Percentiles rank a stretch among this genome's conserved stretches.
phyloP scores from a whole-genome alignment of 2,113 vertebrate species.

The Astur gentilis region DNA sequence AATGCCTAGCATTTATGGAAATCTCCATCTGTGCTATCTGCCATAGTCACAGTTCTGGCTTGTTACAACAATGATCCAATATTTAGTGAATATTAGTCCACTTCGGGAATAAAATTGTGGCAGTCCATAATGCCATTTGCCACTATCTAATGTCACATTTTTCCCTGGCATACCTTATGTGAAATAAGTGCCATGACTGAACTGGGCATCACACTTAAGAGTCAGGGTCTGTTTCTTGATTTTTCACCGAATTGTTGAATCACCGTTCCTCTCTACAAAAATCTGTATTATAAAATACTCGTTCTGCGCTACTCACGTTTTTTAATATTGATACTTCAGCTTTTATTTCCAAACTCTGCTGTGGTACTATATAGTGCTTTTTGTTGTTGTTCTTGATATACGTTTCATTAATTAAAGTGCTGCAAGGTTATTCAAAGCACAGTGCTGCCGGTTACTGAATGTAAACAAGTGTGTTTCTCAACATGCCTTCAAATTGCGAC shows the following conservation, averaged over 20 bases:
- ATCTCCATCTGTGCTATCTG: not conserved
- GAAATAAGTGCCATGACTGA: not conserved
- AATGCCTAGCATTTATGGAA: not conserved
- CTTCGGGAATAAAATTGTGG: not conserved
- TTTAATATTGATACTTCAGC: too few relatives aligned
- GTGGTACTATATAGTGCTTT: not conserved
- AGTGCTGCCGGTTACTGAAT: not conserved
- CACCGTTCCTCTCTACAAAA: not conserved
- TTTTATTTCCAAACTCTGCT: not conserved
- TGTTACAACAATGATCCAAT: not conserved
- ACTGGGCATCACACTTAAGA: not conserved
- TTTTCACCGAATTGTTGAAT: not conserved
- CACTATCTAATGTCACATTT: not conserved
- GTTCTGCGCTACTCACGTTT: fast-evolving
- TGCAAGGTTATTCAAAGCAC: not conserved
- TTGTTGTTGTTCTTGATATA: not conserved
- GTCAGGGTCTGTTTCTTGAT: not conserved
- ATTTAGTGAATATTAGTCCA: not conserved
- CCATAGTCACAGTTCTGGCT: not conserved
- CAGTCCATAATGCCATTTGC: not conserved
- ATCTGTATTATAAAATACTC: not conserved
- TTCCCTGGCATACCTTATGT: not conserved
- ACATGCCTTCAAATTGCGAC: not conserved
- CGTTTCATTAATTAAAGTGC: not conserved
- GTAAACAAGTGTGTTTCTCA: not conserved